phyloP scores from a whole-genome alignment of 1,140 invertebrate genomes.

The Hypothenemus hampei region DNA sequence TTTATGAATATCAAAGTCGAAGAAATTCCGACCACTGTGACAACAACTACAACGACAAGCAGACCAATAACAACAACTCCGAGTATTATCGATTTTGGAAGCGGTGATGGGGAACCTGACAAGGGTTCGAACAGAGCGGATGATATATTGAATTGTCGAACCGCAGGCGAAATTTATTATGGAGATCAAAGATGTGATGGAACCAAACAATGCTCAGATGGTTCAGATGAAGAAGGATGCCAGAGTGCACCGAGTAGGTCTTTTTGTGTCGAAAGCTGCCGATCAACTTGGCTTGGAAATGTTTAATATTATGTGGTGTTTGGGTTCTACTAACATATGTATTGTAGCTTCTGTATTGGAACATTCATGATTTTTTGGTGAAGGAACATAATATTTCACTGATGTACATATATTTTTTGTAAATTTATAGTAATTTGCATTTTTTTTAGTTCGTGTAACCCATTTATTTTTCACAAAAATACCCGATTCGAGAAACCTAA shows the following conservation, averaged over 20 bases:
- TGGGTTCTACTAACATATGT: slow-evolving; percentile 1
- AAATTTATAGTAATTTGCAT: too few relatives aligned
- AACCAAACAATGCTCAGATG: slow-evolving; percentile 52
- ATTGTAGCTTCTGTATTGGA: too few relatives aligned
- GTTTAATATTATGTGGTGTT: too few relatives aligned
- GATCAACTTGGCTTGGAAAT: too few relatives aligned
- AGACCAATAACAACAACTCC: slow-evolving; percentile 22
- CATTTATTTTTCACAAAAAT: too few relatives aligned
- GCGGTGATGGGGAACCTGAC: slow-evolving; percentile 38
- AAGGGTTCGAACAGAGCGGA: slow-evolving; percentile 46
- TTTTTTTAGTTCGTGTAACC: too few relatives aligned
- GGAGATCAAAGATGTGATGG: slow-evolving; percentile 55
- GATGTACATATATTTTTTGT: too few relatives aligned
- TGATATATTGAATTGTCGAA: slow-evolving; percentile 49
- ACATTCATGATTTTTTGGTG: too few relatives aligned
- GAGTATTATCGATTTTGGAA: slow-evolving; percentile 8
- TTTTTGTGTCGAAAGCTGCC: neutral
- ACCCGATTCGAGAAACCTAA: too few relatives aligned
- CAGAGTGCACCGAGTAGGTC: slow-evolving; percentile 19
- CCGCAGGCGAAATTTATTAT: slow-evolving; percentile 46
- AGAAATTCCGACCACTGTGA: slow-evolving; percentile 1
- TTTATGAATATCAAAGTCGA: too few relatives aligned
- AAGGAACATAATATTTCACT: too few relatives aligned
- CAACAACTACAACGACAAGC: slow-evolving; percentile 25
- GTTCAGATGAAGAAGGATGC: slow-evolving; percentile 54